These are phyloP conservation scores for Drosophila bifasciata DNA, from an alignment of 1,140 invertebrate genomes.

Conservation along the genomic window DNA sequence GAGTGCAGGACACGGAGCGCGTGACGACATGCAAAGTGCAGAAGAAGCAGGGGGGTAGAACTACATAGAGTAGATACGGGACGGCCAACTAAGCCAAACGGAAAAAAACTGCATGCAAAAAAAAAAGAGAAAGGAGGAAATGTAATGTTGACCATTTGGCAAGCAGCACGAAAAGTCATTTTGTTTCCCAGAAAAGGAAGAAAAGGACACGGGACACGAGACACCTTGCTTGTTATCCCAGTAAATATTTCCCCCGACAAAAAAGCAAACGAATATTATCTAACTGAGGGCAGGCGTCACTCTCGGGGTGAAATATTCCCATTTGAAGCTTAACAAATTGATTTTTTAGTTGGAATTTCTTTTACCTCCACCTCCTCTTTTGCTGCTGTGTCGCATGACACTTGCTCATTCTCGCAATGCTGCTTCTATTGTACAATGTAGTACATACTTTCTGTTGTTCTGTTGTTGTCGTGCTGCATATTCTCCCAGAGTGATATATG, in stretches of 20 bases:
- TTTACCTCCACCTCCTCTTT: slow-evolving; percentile 1
- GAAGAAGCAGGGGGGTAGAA: slow-evolving; percentile 17
- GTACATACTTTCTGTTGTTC: neutral
- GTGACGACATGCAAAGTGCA: slow-evolving; percentile 75
- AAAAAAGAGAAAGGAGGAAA: slow-evolving; percentile 29
- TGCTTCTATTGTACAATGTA: slow-evolving; percentile 8
- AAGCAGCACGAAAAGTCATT: slow-evolving; percentile 75
- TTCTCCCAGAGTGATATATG: slow-evolving; percentile 49
- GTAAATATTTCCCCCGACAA: slow-evolving; percentile 59
- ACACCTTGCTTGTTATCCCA: slow-evolving; percentile 67
- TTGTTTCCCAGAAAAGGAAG: slow-evolving; percentile 29
- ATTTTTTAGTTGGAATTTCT: slow-evolving; percentile 51
- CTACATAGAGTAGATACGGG: neutral
- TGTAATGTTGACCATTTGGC: slow-evolving; percentile 79
- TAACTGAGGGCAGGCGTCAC: neutral
- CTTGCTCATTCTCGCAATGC: slow-evolving; percentile 35
- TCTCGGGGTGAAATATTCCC: slow-evolving; percentile 28
- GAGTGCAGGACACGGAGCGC: slow-evolving; percentile 73
- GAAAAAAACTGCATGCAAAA: slow-evolving; percentile 73
- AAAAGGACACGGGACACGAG: slow-evolving; percentile 5
- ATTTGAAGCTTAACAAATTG: slow-evolving; percentile 71
- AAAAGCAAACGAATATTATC: slow-evolving; percentile 46
- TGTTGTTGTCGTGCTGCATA: slow-evolving; percentile 12
- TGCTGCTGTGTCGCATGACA: slow-evolving; percentile 52
- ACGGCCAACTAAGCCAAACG: slow-evolving; percentile 67